A percentile compares a stretch with the other conserved stretches of the same genome.
Conservation (phyloP, 2,888 invertebrate genomes). For the Drosophila suboccidentalis region DNA sequence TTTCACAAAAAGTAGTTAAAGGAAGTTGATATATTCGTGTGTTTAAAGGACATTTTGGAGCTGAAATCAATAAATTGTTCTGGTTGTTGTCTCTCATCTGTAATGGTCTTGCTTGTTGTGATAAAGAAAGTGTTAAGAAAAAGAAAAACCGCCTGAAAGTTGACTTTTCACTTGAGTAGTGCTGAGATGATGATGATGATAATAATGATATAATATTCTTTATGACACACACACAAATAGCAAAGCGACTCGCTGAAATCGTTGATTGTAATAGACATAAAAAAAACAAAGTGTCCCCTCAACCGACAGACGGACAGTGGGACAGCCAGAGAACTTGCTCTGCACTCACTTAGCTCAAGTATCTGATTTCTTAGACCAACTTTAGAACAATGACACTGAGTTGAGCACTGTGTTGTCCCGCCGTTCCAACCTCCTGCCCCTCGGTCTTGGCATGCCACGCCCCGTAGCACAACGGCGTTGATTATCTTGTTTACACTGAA, state of each 20-base stretch:
- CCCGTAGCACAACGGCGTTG: conserved; percentile 51
- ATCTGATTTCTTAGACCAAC: conserved; percentile 71
- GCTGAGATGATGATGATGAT: conserved; percentile 12
- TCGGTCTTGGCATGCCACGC: conserved; percentile 40
- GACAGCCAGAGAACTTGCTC: conserved; percentile 25
- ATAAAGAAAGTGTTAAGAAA: neutral
- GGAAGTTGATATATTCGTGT: neutral
- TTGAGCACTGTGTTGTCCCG: conserved; percentile 16
- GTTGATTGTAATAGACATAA: conserved; percentile 40
- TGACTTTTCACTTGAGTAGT: conserved; percentile 8
- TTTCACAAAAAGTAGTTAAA: too few relatives aligned
- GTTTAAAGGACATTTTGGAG: neutral
- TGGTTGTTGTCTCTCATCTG: neutral
- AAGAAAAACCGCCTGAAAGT: neutral
- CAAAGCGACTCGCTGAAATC: conserved; percentile 24
- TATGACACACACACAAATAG: conserved; percentile 6
- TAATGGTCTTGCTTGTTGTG: neutral
- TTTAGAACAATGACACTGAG: conserved; percentile 71
- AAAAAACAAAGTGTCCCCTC: conserved; percentile 43
- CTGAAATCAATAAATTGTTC: neutral
- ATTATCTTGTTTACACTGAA: conserved; percentile 79
- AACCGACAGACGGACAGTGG: conserved; percentile 9
- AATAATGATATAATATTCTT: conserved; percentile 23
- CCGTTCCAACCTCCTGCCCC: neutral
- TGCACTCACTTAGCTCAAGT: conserved; percentile 54